A percentile compares a stretch with the other conserved stretches of the same genome.
These are phyloP conservation scores for Drosophila insularis DNA, from an alignment of 1,140 invertebrate genomes.

Conservation along the genomic window DNA sequence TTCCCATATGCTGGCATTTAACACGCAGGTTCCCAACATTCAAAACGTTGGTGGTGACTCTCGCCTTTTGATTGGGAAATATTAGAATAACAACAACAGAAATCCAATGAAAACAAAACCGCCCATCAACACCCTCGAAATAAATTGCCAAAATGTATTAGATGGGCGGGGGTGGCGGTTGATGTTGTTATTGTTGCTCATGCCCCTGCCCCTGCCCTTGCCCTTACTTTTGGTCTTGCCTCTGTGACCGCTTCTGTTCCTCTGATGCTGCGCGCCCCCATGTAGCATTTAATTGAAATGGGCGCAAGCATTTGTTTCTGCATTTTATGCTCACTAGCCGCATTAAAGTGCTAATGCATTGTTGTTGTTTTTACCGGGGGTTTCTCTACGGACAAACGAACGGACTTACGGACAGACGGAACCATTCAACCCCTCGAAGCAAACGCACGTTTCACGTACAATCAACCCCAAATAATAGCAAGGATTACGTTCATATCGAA, in stretches of 20 bases:
- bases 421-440: conserved; percentile 53
- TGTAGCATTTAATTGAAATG: conserved; percentile 79
- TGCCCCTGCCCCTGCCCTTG: conserved; percentile 14
- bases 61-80: conserved; percentile 73
- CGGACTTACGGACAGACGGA: not conserved
- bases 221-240: conserved; percentile 15
- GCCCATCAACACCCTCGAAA: conserved; percentile 79
- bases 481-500: conserved; percentile 56
- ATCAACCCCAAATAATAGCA: conserved; percentile 77
- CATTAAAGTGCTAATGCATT: conserved; percentile 82
- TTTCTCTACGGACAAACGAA: conserved; percentile 17
- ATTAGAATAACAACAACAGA: conserved; percentile 78
- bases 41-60: conserved; percentile 41
- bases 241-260: conserved; percentile 18
- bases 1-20: conserved; percentile 82
- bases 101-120: conserved; percentile 82
- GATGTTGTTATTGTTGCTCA: conserved; percentile 59
- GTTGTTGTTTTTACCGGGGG: conserved; percentile 70
- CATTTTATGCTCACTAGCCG: conserved; percentile 79
- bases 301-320: conserved; percentile 74
- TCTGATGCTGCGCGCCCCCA: conserved; percentile 36
- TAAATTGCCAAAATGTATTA: conserved; percentile 58
- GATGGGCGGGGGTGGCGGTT: conserved; percentile 27
- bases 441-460: conserved; percentile 60
- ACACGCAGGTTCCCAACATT: conserved; percentile 62